Percentiles rank a stretch among this genome's conserved stretches.
Evolutionary conservation across 2,797 vertebrate genomes (phyloP).

Genomic region (Oreonectes daqikongensis): DNA sequence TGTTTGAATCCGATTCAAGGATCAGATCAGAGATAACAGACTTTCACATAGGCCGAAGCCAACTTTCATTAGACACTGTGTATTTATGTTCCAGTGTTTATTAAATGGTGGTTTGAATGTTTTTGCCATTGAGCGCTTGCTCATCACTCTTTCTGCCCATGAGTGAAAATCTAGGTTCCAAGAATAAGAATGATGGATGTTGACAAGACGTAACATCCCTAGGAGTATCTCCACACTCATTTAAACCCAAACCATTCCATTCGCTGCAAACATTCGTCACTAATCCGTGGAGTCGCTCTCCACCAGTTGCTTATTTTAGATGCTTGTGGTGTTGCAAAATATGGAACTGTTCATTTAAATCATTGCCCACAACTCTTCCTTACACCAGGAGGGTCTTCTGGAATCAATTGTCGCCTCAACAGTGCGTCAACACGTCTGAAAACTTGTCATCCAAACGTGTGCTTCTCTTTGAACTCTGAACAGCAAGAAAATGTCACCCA

Average conservation of each 20-base stretch:
- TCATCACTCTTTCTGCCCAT: slow-evolving; percentile 50
- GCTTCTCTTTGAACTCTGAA: slow-evolving; percentile 23
- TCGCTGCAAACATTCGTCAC: slow-evolving; percentile 54
- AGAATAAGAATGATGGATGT: slow-evolving; percentile 58
- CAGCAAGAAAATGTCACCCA: slow-evolving; percentile 35
- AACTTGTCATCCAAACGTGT: slow-evolving; percentile 28
- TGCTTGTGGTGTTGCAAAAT: slow-evolving; percentile 63
- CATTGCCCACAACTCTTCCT: slow-evolving; percentile 45
- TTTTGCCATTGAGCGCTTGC: slow-evolving; percentile 61
- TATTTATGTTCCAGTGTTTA: slow-evolving; percentile 56
- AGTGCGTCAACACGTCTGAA: slow-evolving; percentile 48
- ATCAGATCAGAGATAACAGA: slow-evolving; percentile 19
- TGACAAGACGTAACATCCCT: slow-evolving; percentile 46
- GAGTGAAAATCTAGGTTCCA: slow-evolving; percentile 52
- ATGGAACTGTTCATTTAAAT: slow-evolving; percentile 54
- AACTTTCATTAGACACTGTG: slow-evolving; percentile 51
- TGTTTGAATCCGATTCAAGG: slow-evolving; percentile 5
- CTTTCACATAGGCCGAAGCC: slow-evolving; percentile 1
- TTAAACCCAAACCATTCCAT: slow-evolving; percentile 71
- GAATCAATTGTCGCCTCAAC: slow-evolving; percentile 56
- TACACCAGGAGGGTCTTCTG: slow-evolving; percentile 57
- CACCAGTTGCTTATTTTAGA: slow-evolving; percentile 45
- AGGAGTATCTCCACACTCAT: slow-evolving; percentile 59
- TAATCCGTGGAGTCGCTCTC: slow-evolving; percentile 47
- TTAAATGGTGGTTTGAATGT: slow-evolving; percentile 54